These are phyloP conservation scores for Sesia apiformis DNA, from an alignment of 2,888 invertebrate genomes.

Conservation along the genomic window DNA sequence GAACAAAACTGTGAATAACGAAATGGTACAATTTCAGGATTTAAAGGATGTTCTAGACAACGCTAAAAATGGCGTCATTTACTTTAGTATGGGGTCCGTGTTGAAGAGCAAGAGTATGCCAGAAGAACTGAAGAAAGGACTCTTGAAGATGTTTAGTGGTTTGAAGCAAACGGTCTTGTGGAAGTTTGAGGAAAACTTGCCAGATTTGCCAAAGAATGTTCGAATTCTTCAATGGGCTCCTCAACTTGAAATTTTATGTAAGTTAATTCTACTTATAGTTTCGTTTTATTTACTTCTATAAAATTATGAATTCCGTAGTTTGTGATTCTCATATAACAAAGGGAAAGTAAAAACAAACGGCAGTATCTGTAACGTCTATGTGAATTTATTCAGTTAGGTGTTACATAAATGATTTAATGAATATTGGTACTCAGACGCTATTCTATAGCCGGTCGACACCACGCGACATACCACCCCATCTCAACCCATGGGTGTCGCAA, in stretches of 20 bases:
- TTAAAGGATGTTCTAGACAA: conserved; percentile 41
- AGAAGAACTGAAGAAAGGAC: conserved; percentile 18
- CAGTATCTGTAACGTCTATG: no score
- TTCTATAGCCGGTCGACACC: no score
- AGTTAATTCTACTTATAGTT: no score
- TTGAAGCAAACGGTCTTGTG: conserved; percentile 57
- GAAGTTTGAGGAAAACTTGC: conserved; percentile 50
- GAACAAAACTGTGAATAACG: background rate
- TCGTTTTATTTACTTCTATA: no score
- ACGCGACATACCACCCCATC: no score
- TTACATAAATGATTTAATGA: no score
- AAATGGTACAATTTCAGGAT: conserved; percentile 19
- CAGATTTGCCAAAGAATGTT: conserved; percentile 42
- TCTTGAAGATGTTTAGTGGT: conserved; percentile 39
- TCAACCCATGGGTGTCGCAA: no score
- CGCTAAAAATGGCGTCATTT: conserved; percentile 49
- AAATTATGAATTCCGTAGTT: no score
- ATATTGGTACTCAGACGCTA: no score
- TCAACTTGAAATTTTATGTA: conserved; percentile 13
- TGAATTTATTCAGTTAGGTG: no score
- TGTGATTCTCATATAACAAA: no score
- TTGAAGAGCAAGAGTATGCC: conserved; percentile 43
- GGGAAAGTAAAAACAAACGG: no score
- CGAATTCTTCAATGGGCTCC: conserved; percentile 52
- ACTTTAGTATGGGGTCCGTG: conserved; percentile 59